Evolutionary conservation across 2,888 invertebrate species (phyloP), one percentile per base, ranked within the genome.

Genomic region (Rhabditophanes sp.): DNA sequence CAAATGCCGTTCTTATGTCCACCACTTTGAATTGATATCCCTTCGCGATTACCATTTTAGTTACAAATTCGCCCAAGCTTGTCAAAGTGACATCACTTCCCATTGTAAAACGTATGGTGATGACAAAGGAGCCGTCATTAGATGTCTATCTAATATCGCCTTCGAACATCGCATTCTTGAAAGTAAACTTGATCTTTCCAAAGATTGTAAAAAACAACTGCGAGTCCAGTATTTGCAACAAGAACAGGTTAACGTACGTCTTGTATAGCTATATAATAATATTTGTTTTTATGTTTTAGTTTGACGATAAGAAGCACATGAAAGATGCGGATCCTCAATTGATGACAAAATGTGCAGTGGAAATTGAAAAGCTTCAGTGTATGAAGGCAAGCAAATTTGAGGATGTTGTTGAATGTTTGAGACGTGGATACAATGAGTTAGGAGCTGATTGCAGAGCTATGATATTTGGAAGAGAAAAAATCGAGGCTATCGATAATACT

Each of bases 21-120:
- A 93, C 69, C 93, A 96, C 71, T 87, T 88, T 64, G 93, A 96
- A 69, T 72, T 96, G 41, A 80, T 88, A 42, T 79, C 83, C 2
- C 66, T 93, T 46, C 83, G 87, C 67, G 83, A 84, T 68, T 87
- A 83, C 67, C 79, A 78, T 56, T 93, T 90, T 65, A 82, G 81
- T 1, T 80, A 79, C 57, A 83, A 83, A 67, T 93, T 96, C 67
- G 85, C 88, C 69, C 77, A 85, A 66, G 82, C 85, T 0, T 96
- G 93, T 60, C 65, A 67, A 38, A 29, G 41, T 4, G 68, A 71
- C 48, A 79, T 79, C 54, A 75, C 76, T 2, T 65, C 69, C 34
- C 69, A 70, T 54, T 78, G 78, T 55, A 33, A 34, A 11, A 36
- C 42, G 12, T 48, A 52, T 16, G 54, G 50, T 12, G 46, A 57